These are phyloP conservation scores for Stigmatopora argus DNA, from an alignment of 2,113 vertebrate species.

Conservation along the genomic window DNA sequence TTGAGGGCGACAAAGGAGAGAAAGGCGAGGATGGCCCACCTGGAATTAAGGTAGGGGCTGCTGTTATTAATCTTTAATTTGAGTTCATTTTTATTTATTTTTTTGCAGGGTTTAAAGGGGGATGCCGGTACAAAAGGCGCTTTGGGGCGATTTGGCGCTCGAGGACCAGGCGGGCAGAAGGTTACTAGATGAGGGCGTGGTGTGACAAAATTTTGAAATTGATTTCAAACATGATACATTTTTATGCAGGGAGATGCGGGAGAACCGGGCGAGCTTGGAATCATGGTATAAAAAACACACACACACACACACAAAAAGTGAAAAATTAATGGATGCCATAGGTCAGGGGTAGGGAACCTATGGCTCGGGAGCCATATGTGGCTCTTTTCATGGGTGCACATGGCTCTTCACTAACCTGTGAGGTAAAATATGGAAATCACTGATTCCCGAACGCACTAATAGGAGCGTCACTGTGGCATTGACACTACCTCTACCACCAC, in stretches of 20 bases:
- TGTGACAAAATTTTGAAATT: background rate
- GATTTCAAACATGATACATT: background rate
- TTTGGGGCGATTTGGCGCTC: slow-evolving; percentile 78
- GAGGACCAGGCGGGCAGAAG: slow-evolving; percentile 84
- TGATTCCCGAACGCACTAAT: no score
- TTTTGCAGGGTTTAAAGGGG: slow-evolving; percentile 78
- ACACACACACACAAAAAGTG: background rate
- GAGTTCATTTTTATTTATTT: background rate
- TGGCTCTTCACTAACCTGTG: no score
- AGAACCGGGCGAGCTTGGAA: slow-evolving; percentile 74
- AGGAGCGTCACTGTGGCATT: no score
- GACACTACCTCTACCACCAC: no score
- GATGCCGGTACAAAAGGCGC: slow-evolving; percentile 79
- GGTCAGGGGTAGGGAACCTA: no score
- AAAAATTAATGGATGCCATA: background rate
- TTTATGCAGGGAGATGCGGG: slow-evolving; percentile 77
- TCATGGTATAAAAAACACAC: slow-evolving; percentile 55
- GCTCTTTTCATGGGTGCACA: no score
- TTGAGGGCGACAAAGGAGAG: slow-evolving; percentile 92
- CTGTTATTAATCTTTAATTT: background rate
- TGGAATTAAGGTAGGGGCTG: slow-evolving; percentile 75
- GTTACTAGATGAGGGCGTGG: slow-evolving; percentile 39
- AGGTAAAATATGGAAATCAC: no score
- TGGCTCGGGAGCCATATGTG: no score
- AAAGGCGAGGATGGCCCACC: slow-evolving; percentile 85